Evolutionary conservation across 2,888 invertebrate genomes (phyloP).

Genomic region (Hirtodrosophila confusa): DNA sequence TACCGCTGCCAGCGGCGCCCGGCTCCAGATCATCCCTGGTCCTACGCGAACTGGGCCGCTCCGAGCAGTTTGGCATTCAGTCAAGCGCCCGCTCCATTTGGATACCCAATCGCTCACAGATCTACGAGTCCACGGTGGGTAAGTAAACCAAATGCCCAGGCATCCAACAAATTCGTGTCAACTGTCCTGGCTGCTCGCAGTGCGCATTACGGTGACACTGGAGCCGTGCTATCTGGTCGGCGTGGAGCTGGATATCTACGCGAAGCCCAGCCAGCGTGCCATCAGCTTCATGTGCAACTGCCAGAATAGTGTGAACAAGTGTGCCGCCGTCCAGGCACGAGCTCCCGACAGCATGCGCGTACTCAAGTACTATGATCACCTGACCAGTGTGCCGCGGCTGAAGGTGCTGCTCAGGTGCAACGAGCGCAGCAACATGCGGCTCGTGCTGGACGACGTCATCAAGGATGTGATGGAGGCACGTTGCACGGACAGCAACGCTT

Average conservation of each 20-base stretch:
- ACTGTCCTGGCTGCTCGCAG: conserved; percentile 9
- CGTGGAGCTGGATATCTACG: conserved; percentile 53
- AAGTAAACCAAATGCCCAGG: conserved; percentile 22
- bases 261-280: conserved; percentile 23
- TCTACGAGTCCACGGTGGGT: conserved; percentile 52
- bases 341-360: conserved; percentile 27
- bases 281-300: conserved; percentile 61
- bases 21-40: conserved; percentile 30
- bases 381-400: conserved; percentile 64
- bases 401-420: conserved; percentile 54
- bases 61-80: conserved; percentile 20
- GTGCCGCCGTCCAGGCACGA: conserved; percentile 26
- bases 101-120: conserved; percentile 58
- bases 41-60: background rate
- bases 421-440: conserved; percentile 37
- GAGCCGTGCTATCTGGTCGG: conserved; percentile 76
- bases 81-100: conserved; percentile 57
- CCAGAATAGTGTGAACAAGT: conserved; percentile 5
- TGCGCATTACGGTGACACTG: conserved; percentile 66
- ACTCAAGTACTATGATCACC: conserved; percentile 67
- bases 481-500: conserved; percentile 31
- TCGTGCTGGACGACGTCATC: conserved; percentile 53
- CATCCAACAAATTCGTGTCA: too few species aligned
- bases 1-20: conserved; percentile 66
- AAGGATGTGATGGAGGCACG: conserved; percentile 34